Percentiles rank a stretch among this genome's conserved stretches.
Evolutionary conservation across 1,140 invertebrate genomes (phyloP).

Genomic region (Pseudomyrmex dendroicus): DNA sequence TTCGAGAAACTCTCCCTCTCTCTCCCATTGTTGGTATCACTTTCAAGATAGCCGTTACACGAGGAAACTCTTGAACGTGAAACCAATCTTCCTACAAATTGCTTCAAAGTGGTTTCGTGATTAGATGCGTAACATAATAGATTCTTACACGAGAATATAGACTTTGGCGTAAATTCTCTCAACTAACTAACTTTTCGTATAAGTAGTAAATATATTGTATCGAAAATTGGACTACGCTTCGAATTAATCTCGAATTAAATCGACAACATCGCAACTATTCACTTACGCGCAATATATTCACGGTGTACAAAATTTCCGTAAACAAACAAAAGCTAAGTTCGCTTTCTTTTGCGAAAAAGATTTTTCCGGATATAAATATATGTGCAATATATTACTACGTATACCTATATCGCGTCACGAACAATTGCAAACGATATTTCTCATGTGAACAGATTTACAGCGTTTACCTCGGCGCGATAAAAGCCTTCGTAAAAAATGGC

Average conservation of each 20-base stretch:
- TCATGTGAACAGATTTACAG: too few species aligned
- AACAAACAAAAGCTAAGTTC: too few species aligned
- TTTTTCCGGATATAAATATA: too few species aligned
- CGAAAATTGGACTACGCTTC: too few species aligned
- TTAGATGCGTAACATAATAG: not conserved
- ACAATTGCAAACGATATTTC: too few species aligned
- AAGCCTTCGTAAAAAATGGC: conserved; percentile 10
- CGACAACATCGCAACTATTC: too few species aligned
- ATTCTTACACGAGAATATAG: not conserved
- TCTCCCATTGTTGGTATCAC: not conserved
- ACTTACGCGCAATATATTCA: too few species aligned
- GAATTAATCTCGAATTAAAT: too few species aligned
- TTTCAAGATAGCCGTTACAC: not conserved
- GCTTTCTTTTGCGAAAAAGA: too few species aligned
- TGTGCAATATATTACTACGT: too few species aligned
- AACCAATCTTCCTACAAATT: conserved; percentile 1
- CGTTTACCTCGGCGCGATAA: not conserved
- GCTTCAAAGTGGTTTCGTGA: not conserved
- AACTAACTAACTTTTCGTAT: not conserved
- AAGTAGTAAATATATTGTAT: not conserved
- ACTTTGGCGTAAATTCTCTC: not conserved
- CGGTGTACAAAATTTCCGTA: too few species aligned
- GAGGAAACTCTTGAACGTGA: not conserved
- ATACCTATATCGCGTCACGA: too few species aligned
- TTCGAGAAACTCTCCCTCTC: not conserved